Evolutionary conservation across 2,888 invertebrate genomes (phyloP).

Genomic region (Pomacea canaliculata): DNA sequence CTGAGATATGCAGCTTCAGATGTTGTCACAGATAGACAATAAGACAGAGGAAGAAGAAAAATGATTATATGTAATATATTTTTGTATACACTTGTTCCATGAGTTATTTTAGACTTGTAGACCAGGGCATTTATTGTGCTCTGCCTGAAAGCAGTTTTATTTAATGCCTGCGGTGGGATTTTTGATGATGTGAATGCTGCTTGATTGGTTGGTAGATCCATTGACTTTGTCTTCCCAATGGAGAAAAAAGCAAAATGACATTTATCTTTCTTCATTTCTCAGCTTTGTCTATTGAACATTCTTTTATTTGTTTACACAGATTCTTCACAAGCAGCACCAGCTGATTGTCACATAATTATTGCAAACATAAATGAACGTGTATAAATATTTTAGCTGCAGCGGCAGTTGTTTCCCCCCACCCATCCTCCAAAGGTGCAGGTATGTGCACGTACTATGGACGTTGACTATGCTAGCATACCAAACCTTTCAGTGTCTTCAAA

Average conservation of each 20-base stretch:
- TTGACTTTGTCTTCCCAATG: constrained; percentile 24
- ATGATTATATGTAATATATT: constrained; percentile 19
- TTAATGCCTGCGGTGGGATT: not conserved
- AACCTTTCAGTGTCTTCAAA: constrained; percentile 27
- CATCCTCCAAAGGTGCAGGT: not conserved
- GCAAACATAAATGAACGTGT: not conserved
- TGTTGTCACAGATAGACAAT: too few species aligned
- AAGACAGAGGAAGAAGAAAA: too few species aligned
- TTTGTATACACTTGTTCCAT: constrained; percentile 15
- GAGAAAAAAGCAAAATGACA: not conserved
- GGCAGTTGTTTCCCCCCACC: not conserved
- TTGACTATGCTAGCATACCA: constrained; percentile 23
- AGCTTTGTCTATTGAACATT: too few species aligned
- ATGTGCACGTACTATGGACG: not conserved
- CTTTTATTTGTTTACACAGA: too few species aligned
- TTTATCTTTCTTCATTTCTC: not conserved
- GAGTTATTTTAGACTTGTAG: constrained; percentile 2
- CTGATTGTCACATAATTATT: not conserved
- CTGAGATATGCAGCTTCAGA: too few species aligned
- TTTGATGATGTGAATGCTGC: not conserved
- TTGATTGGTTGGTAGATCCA: constrained; percentile 5
- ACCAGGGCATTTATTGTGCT: not conserved
- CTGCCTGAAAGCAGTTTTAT: not conserved
- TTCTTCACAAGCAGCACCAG: too few species aligned
- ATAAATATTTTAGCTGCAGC: not conserved